phyloP scores from a whole-genome alignment of 53 echinoderm and acorn worm species.

The Echinarachnius parma region DNA sequence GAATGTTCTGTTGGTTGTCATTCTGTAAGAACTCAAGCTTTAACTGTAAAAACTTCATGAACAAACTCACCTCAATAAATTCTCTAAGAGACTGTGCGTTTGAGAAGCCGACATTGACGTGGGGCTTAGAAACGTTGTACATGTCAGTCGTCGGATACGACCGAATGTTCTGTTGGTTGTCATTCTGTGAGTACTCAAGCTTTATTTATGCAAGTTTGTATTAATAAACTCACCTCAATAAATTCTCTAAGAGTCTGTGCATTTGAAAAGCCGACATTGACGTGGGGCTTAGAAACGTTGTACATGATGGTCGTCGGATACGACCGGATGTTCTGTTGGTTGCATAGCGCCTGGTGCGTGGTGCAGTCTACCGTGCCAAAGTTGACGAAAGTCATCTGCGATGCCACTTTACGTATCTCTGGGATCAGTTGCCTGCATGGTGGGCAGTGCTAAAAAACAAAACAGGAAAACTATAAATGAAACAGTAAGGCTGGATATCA shows the following conservation, averaged over 20 bases:
- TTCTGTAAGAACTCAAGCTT: too few species aligned
- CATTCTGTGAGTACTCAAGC: too few species aligned
- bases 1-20: too few species aligned
- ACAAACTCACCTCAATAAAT: conserved; percentile 85
- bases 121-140: conserved; percentile 80
- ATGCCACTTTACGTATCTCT: conserved; percentile 78
- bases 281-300: conserved; percentile 80
- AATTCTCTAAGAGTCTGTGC: conserved; percentile 64
- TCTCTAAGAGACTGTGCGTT: conserved; percentile 56
- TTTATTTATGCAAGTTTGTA: too few species aligned
- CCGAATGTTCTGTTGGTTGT: conserved; percentile 75
- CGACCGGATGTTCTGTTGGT: conserved; percentile 78
- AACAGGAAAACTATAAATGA: not conserved
- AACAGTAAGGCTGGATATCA: too few species aligned
- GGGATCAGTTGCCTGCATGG: conserved; percentile 85
- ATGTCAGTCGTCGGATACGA: conserved; percentile 92
- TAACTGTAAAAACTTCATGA: too few species aligned
- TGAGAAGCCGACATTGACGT: conserved; percentile 64
- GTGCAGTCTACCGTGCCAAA: conserved; percentile 99
- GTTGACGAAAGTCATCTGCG: conserved; percentile 54
- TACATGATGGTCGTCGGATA: conserved; percentile 92
- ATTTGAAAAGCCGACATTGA: conserved; percentile 59
- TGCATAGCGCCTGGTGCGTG: conserved; percentile 69
- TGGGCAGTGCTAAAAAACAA: conserved; percentile 69
- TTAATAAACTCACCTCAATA: conserved; percentile 82